Conservation (phyloP, 2,888 invertebrate genomes). For the Lepidonotus clava region DNA sequence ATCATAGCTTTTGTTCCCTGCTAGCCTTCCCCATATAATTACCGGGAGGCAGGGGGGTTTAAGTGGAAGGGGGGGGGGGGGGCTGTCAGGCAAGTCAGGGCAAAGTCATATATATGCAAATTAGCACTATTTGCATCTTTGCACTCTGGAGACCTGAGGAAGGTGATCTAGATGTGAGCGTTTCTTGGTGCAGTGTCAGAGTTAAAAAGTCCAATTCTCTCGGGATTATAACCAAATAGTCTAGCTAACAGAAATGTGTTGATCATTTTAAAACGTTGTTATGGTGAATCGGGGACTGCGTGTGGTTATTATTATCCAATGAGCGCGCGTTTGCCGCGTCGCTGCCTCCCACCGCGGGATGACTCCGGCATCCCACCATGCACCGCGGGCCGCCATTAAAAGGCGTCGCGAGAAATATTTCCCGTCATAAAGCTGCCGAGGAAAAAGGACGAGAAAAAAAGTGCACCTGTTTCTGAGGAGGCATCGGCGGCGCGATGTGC, state of each 20-base stretch:
- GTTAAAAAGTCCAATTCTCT: background rate
- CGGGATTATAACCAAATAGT: background rate
- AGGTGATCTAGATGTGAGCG: background rate
- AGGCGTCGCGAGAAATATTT: too few species aligned
- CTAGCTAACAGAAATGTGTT: background rate
- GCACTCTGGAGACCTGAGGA: background rate
- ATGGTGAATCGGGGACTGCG: too few species aligned
- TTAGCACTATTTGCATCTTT: background rate
- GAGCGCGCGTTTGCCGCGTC: too few species aligned
- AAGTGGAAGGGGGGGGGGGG: background rate
- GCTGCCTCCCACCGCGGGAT: too few species aligned
- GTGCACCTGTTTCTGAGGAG: too few species aligned
- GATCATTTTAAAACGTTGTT: background rate
- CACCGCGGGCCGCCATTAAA: too few species aligned
- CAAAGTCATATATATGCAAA: constrained; percentile 25
- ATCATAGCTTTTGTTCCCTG: background rate
- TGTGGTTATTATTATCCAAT: too few species aligned
- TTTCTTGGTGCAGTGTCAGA: background rate
- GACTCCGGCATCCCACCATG: too few species aligned
- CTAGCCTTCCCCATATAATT: background rate
- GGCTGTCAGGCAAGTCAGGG: constrained; percentile 15
- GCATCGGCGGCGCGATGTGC: too few species aligned
- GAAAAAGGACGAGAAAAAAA: too few species aligned
- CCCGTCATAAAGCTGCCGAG: too few species aligned
- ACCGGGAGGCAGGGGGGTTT: background rate